Evolutionary conservation across 1,140 invertebrate species (phyloP), one percentile per base, ranked within the genome.

Genomic region (Macrobrachium nipponense): DNA sequence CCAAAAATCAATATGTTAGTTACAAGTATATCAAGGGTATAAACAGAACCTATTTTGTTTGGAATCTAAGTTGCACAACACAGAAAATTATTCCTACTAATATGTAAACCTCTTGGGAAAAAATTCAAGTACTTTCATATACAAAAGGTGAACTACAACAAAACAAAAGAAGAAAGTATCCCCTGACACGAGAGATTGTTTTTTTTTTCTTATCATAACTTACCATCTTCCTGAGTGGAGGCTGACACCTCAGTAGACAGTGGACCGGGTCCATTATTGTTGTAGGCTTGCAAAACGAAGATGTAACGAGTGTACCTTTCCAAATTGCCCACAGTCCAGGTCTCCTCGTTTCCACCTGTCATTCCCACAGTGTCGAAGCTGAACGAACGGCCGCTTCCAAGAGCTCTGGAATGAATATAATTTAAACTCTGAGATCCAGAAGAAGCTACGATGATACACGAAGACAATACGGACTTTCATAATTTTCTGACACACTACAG

Each of bases 201-300:
- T 12, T 12, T 51, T 51, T 12, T 12, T 51, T 51, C 12, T 3
- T 12, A 51, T 51, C 51, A 51, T 43, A n/a, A 36, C 82, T 78
- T 66, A 89, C 88, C 95, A 91, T 96, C 96, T 91, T 96, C 95
- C 90, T 96, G 92, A n/a, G 96, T 97, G 89, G 95, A 94, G 0
- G 95, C 94, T 0, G 93, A 92, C 0, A 94, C 92, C 66, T 95
- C 94, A 75, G 95, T 94, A 0, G 95, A 95, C 0, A 95, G 91
- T 5, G 96, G 96, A 44, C 96, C 96, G 20, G 91, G 90, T 6
- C 93, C 93, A 80, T 91, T 90, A 3, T 87, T 87, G 84, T 92
- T 92, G 87, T 90, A 92, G 59, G 91, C 91, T 87, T 92, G 91
- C 5, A 92, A 89, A 5, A 91, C 90, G 36, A 92, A 89, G 78